Evolutionary conservation across 92 coral and sea anemone species (phyloP), one percentile per base, ranked within the genome.

Genomic region (Epizoanthus rinbou): DNA sequence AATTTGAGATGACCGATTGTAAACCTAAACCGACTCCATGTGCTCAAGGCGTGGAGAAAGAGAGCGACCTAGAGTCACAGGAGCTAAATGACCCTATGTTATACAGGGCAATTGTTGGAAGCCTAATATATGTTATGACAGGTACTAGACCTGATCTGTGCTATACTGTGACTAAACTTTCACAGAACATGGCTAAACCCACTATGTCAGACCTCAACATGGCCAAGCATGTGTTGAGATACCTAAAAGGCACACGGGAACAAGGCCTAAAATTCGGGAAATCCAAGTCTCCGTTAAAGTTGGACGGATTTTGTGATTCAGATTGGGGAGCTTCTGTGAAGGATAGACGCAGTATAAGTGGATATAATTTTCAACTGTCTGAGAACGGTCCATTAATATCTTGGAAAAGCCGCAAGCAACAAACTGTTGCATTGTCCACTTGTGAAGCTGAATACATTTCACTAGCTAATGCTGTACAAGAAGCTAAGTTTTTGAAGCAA

Each of bases 281-380:
- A 63, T 35, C 75, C 25, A 74, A 84, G 35, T 73, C 37, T 15
- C 82, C 82, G 5, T 64, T 84, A 6, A 28, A 62, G 23, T 33
- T 84, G 8, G 74, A 15, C 10, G 82, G 65, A 57, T 84, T 74
- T 41, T 73, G 87, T 39, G 74, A 84, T 64, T 57, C 87, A 19
- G 87, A 84, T 58, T 84, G 82, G 73, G 87, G 87, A 45, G 72
- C 89, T 28, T 45, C 86, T 24, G 76, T 86, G 52, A 53, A 58
- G 74, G 92, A 89, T 69, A 85, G 89, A 68, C 60, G 84, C 33
- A 80, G 89, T 57, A 88, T 84, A 21, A 75, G 85, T 56, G 91
- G 87, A 41, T 88, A 84, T 19, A 75, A 73, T 33, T 88, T 74
- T 22, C 73, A 65, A 69, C 57, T 75, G 33, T 74, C 87, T 13